These are phyloP conservation scores for Parnassius apollo DNA, from an alignment of 2,888 invertebrate genomes.

Conservation along the genomic window DNA sequence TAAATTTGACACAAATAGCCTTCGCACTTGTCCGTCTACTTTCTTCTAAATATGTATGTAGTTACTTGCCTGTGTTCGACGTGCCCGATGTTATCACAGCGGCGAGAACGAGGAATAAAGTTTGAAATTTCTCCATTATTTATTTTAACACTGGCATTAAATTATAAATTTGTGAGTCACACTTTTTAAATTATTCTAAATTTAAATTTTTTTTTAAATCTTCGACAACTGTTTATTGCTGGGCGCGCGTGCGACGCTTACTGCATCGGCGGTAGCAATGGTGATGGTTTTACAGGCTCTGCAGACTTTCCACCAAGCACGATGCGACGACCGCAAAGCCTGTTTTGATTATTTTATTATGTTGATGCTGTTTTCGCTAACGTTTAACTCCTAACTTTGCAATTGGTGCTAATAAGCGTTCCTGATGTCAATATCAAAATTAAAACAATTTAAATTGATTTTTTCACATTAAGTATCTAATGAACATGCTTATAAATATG, in stretches of 20 bases:
- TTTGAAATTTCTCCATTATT: slow-evolving; percentile 58
- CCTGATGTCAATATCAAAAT: slow-evolving; percentile 1
- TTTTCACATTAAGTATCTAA: neutral
- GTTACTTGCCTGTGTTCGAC: slow-evolving; percentile 68
- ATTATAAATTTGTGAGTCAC: slow-evolving; percentile 22
- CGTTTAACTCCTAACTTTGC: neutral
- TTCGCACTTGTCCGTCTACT: slow-evolving; percentile 56
- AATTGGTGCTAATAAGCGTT: neutral
- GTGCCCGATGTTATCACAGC: slow-evolving; percentile 55
- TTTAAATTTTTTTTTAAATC: slow-evolving; percentile 27
- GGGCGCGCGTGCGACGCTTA: slow-evolving; percentile 53
- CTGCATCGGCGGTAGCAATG: slow-evolving; percentile 62
- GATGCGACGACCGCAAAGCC: slow-evolving; percentile 28
- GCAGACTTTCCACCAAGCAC: slow-evolving; percentile 52
- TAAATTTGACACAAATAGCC: slow-evolving; percentile 31
- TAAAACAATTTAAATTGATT: neutral
- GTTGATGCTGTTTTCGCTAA: slow-evolving; percentile 6
- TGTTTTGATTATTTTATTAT: slow-evolving; percentile 30
- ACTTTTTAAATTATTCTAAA: slow-evolving; percentile 1
- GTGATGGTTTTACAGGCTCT: slow-evolving; percentile 40
- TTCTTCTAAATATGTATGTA: slow-evolving; percentile 48
- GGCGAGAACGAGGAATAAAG: slow-evolving; percentile 55
- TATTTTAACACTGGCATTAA: slow-evolving; percentile 27
- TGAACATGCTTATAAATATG: neutral
- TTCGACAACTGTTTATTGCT: slow-evolving; percentile 29